Evolutionary conservation across 1,140 invertebrate species (phyloP).

Genomic region (Drosophila sulfurigaster): DNA sequence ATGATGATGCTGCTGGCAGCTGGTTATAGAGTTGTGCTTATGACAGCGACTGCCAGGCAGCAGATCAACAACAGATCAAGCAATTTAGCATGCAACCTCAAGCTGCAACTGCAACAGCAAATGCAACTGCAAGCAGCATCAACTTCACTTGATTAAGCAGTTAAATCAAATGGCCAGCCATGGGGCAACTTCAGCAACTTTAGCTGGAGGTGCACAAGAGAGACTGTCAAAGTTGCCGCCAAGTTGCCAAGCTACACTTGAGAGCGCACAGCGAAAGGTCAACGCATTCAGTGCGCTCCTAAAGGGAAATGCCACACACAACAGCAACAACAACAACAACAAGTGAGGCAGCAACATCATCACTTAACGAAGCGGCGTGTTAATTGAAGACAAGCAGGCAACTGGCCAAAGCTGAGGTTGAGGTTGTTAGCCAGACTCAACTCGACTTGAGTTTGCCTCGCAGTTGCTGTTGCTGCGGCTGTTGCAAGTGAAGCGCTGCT

Average conservation of each 20-base stretch:
- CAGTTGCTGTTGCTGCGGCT: neutral
- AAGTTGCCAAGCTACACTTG: constrained; percentile 65
- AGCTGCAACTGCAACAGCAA: neutral
- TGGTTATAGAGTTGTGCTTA: constrained; percentile 40
- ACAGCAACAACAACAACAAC: constrained; percentile 42
- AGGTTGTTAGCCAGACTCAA: constrained; percentile 40
- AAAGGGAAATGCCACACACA: constrained; percentile 80
- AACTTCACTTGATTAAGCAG: constrained; percentile 75
- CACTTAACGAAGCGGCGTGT: constrained; percentile 72
- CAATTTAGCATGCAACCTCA: constrained; percentile 72
- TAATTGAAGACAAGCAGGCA: constrained; percentile 78
- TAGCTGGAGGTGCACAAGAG: constrained; percentile 61
- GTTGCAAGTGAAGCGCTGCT: constrained; percentile 35
- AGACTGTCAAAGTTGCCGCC: constrained; percentile 72
- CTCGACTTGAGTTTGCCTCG: neutral
- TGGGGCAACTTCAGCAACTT: neutral
- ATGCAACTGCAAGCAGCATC: constrained; percentile 27
- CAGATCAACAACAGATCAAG: constrained; percentile 62
- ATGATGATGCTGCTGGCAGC: neutral
- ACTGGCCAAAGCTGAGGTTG: constrained; percentile 39
- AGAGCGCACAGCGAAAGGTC: constrained; percentile 77
- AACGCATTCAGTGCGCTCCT: constrained; percentile 71
- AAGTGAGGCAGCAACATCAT: constrained; percentile 22
- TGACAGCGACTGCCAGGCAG: constrained; percentile 51
- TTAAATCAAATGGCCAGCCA: constrained; percentile 65